Evolutionary conservation across 2,888 invertebrate genomes (phyloP), one percentile per base, ranked within the genome.

Genomic region (Lordiphosa fenestrarum): DNA sequence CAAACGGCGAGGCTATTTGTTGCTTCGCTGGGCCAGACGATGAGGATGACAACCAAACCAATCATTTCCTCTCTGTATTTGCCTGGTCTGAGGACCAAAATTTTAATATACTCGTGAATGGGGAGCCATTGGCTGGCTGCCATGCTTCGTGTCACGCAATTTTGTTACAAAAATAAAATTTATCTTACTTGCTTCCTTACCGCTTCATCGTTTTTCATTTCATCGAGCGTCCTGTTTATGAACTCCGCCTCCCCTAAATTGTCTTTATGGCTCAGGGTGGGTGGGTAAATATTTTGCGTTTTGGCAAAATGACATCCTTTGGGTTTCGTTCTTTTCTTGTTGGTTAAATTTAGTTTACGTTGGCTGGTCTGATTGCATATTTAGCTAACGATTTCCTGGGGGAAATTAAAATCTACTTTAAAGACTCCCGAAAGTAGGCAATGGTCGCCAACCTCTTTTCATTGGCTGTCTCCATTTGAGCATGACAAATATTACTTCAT

Each of bases 131-230:
- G 75, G 74, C 75, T 66, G 57, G 49, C 54, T 77, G 69, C 66
- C 71, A 63, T 64, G 42, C 71, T 68, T 65, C 66, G 73, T 76
- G 77, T 77, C 84, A 84, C 83, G 82, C 85, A 85, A 86, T 85
- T 85, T 85, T 73, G 63, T 77, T 72, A 66, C 63, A 70, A 73
- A 81, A 85, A 82, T 75, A 72, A 82, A 80, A 66, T 76, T 73
- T 68, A 76, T 73, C 71, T 73, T 62, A 62, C 57, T 70, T 38
- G 62, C 54, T 52, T 52, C 59, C 54, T 66, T 62, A 52, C 58
- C 63, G 47, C 49, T 48, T 36, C 54, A 48, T 61, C 71, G 69
- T 73, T 74, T 73, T 65, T 73, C 71, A 71, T 77, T 69, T 65
- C 69, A 74, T 69, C 71, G 65, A 63, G 66, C 61, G 73, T 53